Conservation (phyloP, 2,797 vertebrate genomes). For the Argya squamiceps region DNA sequence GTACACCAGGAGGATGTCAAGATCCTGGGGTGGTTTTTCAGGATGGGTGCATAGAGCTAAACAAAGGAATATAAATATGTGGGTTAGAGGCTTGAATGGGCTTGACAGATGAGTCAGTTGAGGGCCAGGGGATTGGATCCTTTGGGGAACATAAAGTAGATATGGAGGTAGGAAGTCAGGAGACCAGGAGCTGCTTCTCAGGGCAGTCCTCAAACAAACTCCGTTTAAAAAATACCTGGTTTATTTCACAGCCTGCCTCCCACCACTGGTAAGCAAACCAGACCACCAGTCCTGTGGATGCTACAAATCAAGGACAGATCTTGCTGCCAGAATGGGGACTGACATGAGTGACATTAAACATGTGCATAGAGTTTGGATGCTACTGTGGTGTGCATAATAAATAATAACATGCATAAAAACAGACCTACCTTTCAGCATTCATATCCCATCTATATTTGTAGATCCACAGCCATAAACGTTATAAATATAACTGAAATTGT, state of each 20-base stretch:
- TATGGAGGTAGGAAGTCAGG: neutral
- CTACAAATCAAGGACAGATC: neutral
- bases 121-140: neutral
- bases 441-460: neutral
- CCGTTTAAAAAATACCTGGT: neutral
- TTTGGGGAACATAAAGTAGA: neutral
- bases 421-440: constrained; percentile 20
- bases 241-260: neutral
- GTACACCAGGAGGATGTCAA: neutral
- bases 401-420: neutral
- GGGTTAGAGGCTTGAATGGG: neutral
- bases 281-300: neutral
- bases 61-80: neutral
- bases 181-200: neutral
- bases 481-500: neutral
- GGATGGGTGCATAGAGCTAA: neutral
- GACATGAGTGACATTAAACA: neutral
- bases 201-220: neutral
- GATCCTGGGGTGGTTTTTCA: neutral
- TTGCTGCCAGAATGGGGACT: neutral
- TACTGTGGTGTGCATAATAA: neutral
- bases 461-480: neutral
- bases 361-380: neutral
- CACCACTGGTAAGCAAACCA: neutral
- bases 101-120: neutral